These are phyloP conservation scores for Menidia beryllina DNA, from an alignment of 2,113 vertebrate species.

Conservation along the genomic window DNA sequence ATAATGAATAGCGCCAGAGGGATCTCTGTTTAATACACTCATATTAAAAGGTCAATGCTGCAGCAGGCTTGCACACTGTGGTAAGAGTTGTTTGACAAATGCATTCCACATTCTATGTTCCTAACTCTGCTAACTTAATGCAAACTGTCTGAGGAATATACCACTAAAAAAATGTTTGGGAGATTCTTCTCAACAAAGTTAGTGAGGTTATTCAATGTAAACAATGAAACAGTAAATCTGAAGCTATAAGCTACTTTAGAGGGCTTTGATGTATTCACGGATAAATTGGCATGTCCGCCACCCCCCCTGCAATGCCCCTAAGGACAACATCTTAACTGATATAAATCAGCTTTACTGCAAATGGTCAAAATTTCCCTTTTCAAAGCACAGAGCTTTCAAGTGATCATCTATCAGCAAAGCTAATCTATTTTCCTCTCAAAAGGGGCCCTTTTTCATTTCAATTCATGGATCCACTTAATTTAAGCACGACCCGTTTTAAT, in stretches of 20 bases:
- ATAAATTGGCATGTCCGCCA: conserved; percentile 69
- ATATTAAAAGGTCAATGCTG: conserved; percentile 64
- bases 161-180: conserved; percentile 33
- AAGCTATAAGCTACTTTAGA: conserved; percentile 53
- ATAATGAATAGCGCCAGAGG: conserved; percentile 69
- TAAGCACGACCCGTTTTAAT: conserved; percentile 76
- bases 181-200: conserved; percentile 51
- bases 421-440: conserved; percentile 77
- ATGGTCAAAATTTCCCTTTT: conserved; percentile 80
- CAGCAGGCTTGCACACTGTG: conserved; percentile 17
- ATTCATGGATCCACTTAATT: conserved; percentile 79
- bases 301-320: conserved; percentile 51
- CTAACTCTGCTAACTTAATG: conserved; percentile 15
- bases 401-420: conserved; percentile 80
- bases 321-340: conserved; percentile 73
- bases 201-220: conserved; percentile 62
- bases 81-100: conserved; percentile 21
- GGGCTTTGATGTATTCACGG: conserved; percentile 75
- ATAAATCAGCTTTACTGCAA: conserved; percentile 79
- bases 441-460: conserved; percentile 70
- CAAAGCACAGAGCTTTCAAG: conserved; percentile 77
- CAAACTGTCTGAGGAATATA: conserved; percentile 20
- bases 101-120: conserved; percentile 16
- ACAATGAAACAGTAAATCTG: conserved; percentile 60
- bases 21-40: conserved; percentile 65